A percentile compares a stretch with the other conserved stretches of the same genome.
Conservation (phyloP, 2,888 invertebrate genomes). For the Frankliniella fusca region DNA sequence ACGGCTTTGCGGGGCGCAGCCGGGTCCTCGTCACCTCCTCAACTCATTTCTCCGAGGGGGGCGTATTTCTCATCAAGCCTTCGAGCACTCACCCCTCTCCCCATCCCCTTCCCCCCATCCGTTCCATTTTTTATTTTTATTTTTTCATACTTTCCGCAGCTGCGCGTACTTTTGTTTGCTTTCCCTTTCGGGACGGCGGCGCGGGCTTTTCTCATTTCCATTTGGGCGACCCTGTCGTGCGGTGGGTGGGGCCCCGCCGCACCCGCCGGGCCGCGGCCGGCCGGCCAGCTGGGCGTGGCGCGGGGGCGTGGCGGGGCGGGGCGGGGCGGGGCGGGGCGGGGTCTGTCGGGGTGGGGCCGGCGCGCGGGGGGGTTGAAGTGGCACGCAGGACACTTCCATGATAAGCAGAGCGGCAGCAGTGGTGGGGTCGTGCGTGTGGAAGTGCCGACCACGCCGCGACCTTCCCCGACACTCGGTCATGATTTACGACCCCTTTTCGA, state of each 20-base stretch:
- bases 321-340: not conserved
- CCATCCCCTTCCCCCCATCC: no score
- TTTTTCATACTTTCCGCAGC: not conserved
- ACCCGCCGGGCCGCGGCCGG: no score
- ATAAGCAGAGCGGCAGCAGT: not conserved
- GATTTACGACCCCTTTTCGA: no score
- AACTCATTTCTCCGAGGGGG: no score
- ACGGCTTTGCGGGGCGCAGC: no score
- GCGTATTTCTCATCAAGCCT: no score
- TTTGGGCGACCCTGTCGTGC: not conserved
- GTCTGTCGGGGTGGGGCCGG: not conserved
- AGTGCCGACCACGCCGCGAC: not conserved
- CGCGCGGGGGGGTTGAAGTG: not conserved
- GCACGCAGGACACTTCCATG: not conserved
- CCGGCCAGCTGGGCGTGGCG: no score
- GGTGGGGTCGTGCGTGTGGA: not conserved
- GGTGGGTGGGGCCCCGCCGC: no score
- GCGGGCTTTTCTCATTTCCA: not conserved
- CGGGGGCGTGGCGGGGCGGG: not conserved
- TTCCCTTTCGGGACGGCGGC: not conserved
- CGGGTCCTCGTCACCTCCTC: no score
- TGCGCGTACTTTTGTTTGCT: slow-evolving; percentile 10
- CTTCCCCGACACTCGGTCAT: not conserved
- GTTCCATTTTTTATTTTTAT: no score
- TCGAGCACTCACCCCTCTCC: no score